These are phyloP conservation scores for Eclectus roratus DNA, from an alignment of 2,113 vertebrate genomes.

Conservation along the genomic window DNA sequence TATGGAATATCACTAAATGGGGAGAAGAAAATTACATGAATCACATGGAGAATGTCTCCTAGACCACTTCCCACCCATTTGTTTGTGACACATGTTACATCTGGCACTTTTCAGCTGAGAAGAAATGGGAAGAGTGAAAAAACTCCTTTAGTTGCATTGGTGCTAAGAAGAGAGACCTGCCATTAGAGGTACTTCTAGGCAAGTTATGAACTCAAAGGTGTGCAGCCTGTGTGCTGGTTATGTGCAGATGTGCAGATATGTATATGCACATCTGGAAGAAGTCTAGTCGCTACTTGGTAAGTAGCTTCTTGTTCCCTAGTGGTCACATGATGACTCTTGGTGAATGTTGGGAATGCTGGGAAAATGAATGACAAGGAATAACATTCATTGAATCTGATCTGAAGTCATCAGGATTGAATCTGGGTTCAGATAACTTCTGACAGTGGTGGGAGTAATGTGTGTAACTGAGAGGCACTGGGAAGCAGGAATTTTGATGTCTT, in stretches of 20 bases:
- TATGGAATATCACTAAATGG: background rate
- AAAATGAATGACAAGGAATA: background rate
- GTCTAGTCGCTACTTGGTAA: background rate
- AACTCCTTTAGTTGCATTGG: background rate
- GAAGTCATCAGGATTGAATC: background rate
- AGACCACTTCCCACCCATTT: background rate
- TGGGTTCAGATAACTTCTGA: background rate
- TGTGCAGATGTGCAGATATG: background rate
- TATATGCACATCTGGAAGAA: background rate
- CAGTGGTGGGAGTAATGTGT: background rate
- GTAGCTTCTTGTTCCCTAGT: background rate
- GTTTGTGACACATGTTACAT: background rate
- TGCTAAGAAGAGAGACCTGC: background rate
- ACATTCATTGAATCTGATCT: background rate
- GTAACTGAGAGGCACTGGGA: background rate
- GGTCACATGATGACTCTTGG: background rate
- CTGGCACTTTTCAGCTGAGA: background rate
- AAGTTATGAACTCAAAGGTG: background rate
- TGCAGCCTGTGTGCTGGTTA: background rate
- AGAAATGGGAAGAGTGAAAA: background rate
- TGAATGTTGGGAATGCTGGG: background rate
- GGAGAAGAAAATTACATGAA: background rate
- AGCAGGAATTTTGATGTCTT: background rate
- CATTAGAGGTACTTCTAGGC: background rate
- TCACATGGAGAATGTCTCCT: background rate